These are phyloP conservation scores for Cossypha dichroa DNA, from an alignment of 2,797 vertebrate genomes.

Conservation along the genomic window DNA sequence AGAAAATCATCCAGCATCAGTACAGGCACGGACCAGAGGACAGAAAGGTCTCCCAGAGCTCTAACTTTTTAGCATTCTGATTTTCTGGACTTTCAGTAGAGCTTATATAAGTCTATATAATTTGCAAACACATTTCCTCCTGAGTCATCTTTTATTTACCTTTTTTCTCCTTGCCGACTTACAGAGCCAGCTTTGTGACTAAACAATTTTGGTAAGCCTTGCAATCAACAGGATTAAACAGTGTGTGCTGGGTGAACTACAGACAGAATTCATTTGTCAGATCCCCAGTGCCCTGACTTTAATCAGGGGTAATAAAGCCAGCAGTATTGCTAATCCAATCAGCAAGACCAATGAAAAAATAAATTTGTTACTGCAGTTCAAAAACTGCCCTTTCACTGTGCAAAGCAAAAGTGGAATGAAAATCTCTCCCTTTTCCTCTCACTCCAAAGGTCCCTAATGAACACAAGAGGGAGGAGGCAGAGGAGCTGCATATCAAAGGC, in stretches of 20 bases:
- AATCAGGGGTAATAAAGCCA: conserved; percentile 60
- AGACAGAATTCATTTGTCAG: conserved; percentile 63
- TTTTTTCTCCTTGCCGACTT: background rate
- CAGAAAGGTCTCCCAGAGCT: background rate
- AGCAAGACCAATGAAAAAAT: conserved; percentile 49
- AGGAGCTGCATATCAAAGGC: conserved; percentile 55
- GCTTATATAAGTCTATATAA: background rate
- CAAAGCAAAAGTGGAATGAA: conserved; percentile 38
- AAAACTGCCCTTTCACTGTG: conserved; percentile 2
- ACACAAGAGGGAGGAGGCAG: conserved; percentile 47
- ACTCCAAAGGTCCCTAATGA: conserved; percentile 46
- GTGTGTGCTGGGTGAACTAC: conserved; percentile 28
- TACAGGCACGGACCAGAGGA: background rate
- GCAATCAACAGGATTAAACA: conserved; percentile 43
- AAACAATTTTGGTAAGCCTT: conserved; percentile 47
- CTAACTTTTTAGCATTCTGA: background rate
- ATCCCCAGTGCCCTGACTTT: conserved; percentile 49
- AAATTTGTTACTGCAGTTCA: conserved; percentile 62
- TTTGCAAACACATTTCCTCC: conserved; percentile 37
- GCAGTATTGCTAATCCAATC: conserved; percentile 66
- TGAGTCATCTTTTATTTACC: conserved; percentile 50
- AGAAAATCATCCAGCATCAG: background rate
- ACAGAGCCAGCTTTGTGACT: conserved; percentile 39
- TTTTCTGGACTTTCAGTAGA: background rate
- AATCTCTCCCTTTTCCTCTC: background rate